Evolutionary conservation across 92 coral and sea anemone species (phyloP), one percentile per base, ranked within the genome.

Genomic region (Heteractis magnifica): DNA sequence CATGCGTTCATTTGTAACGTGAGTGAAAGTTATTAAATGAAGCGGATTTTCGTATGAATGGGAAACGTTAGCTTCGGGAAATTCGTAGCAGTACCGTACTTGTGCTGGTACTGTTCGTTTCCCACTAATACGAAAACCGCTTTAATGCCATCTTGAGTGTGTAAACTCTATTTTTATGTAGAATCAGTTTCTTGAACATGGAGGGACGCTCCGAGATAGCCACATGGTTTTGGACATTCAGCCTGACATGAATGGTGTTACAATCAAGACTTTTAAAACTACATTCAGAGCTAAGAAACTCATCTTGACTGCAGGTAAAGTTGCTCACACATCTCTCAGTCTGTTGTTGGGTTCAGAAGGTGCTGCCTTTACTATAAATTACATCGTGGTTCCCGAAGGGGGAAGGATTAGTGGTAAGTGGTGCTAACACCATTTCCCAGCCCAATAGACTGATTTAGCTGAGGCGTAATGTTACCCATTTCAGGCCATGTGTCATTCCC

Each of bases 101-200:
- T 34, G n/a, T n/a, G n/a, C n/a, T 34, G 44, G 44, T 34, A 34
- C 44, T 34, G 44, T 34, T 1, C 44, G 44, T 34, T 34, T 34
- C 44, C 44, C 44, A 1, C 44, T 34, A 34, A 34, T 34, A 0
- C 44, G 44, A 34, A 34, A 34, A 34, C 44, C 44, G 44, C 44
- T 34, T 2, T 34, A 34, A 34, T 34, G 44, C 2, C 26, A 71
- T 71, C 49, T 19, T 71, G 6, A 19, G 49, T 52, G 49, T 18
- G 34, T 58, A n/a, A 14, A 6, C 26, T 71, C 6, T 53, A n/a
- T 64, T 64, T n/a, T 9, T 14, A 49, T 80, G 7, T 70, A 95
- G 98, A 84, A 84, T 49, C 98, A 93, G 83, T 95, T 95, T 87
- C 78, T 92, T 20, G 88, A 88, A 34, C 85, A 62, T 89, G 98